Percentiles rank a stretch among this genome's conserved stretches.
These are phyloP conservation scores for Elysia crispata DNA, from an alignment of 2,888 invertebrate genomes.

Conservation along the genomic window DNA sequence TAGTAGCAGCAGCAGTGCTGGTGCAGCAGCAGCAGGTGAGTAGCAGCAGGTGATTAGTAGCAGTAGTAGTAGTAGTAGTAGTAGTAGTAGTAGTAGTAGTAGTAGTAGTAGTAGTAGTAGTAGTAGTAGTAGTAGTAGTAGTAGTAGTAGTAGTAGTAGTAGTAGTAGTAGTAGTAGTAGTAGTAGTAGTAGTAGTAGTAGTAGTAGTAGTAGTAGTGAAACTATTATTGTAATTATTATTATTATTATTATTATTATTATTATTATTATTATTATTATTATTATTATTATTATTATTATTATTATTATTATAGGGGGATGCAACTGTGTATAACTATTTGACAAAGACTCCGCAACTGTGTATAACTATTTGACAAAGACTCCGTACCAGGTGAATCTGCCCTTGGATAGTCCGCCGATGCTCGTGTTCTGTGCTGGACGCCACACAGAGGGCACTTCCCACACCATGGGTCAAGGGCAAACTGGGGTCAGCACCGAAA, in stretches of 20 bases:
- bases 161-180: neutral
- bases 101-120: neutral
- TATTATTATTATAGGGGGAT: neutral
- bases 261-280: neutral
- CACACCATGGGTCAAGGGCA: slow-evolving; percentile 74
- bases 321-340: too few species aligned
- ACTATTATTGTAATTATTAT: too few species aligned
- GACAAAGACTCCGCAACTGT: too few species aligned
- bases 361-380: too few species aligned
- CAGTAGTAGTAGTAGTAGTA: neutral
- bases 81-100: neutral
- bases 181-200: neutral
- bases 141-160: neutral
- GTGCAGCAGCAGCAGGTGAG: too few species aligned
- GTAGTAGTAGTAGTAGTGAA: neutral
- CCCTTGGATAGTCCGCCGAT: slow-evolving; percentile 66
- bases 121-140: neutral
- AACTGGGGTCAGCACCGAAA: slow-evolving; percentile 73
- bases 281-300: neutral
- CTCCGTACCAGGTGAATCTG: slow-evolving; percentile 70
- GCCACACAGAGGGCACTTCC: slow-evolving; percentile 77
- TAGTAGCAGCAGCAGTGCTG: neutral
- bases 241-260: slow-evolving; percentile 1
- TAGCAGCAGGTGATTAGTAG: neutral
- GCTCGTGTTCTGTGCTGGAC: slow-evolving; percentile 74